These are phyloP conservation scores for Rhingia campestris DNA, from an alignment of 2,888 invertebrate species.

Conservation along the genomic window DNA sequence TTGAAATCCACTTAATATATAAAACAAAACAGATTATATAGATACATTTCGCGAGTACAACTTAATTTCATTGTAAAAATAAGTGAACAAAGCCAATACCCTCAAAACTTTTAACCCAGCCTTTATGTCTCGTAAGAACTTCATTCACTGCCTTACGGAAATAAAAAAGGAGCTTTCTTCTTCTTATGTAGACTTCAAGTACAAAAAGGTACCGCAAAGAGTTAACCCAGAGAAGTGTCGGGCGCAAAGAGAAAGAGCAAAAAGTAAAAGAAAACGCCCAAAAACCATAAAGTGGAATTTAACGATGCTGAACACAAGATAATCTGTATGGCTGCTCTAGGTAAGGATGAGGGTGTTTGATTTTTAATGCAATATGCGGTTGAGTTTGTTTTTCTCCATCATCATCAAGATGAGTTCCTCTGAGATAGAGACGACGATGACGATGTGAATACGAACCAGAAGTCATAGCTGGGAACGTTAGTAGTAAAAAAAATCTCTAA, in stretches of 20 bases:
- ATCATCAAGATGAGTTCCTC: constrained; percentile 48
- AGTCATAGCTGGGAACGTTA: constrained; percentile 5
- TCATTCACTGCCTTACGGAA: constrained; percentile 29
- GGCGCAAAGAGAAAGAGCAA: background rate
- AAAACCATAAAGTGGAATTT: constrained; percentile 66
- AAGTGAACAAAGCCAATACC: constrained; percentile 37
- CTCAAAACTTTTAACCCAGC: constrained; percentile 24
- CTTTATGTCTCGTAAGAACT: constrained; percentile 24
- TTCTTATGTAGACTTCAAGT: constrained; percentile 37
- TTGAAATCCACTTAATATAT: too few relatives aligned
- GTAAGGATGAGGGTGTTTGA: constrained; percentile 13
- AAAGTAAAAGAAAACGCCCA: constrained; percentile 42
- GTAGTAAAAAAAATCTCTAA: constrained; percentile 31
- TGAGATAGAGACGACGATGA: constrained; percentile 9
- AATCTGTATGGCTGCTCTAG: constrained; percentile 48
- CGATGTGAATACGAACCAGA: constrained; percentile 22
- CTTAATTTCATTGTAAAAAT: constrained; percentile 17
- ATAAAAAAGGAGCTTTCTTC: constrained; percentile 12
- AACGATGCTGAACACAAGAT: constrained; percentile 69
- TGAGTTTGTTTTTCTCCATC: constrained; percentile 50
- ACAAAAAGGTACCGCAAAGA: constrained; percentile 54
- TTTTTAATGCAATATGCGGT: constrained; percentile 65
- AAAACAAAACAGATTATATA: too few relatives aligned
- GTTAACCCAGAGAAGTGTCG: constrained; percentile 41
- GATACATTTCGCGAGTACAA: too few relatives aligned